These are phyloP conservation scores for Melanostigma gelatinosum DNA, from an alignment of 2,113 vertebrate species.

Conservation along the genomic window DNA sequence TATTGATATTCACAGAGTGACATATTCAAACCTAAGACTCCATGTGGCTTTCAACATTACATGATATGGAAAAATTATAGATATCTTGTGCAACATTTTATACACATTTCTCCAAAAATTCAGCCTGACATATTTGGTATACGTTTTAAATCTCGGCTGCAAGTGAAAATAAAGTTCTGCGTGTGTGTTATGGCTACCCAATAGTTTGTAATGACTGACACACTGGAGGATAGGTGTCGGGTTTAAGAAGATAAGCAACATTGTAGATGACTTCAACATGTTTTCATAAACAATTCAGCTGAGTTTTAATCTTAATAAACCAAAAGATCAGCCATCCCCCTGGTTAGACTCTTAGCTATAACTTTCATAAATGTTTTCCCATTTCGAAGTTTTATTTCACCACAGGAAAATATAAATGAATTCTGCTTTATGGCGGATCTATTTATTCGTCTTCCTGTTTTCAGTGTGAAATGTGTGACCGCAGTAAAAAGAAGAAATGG, in stretches of 20 bases:
- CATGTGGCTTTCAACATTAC: too few relatives aligned
- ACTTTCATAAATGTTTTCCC: neutral
- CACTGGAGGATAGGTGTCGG: neutral
- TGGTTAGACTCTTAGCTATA: neutral
- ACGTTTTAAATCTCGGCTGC: neutral
- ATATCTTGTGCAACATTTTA: neutral
- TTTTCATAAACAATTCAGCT: neutral
- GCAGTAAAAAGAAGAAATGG: constrained; percentile 28
- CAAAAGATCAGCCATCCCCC: neutral
- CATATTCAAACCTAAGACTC: neutral
- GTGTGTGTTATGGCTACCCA: neutral
- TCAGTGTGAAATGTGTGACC: constrained; percentile 7
- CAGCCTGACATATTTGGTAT: neutral
- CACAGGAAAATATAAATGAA: neutral
- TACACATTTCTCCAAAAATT: neutral
- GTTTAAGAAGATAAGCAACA: neutral
- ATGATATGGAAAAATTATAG: neutral
- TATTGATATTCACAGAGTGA: neutral
- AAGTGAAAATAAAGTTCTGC: neutral
- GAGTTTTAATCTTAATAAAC: neutral
- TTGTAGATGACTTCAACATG: neutral
- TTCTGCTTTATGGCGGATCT: constrained; percentile 22
- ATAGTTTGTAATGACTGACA: neutral
- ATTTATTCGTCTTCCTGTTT: neutral
- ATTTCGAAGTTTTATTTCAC: neutral